Percentiles rank a stretch among this genome's conserved stretches.
Conservation (phyloP, 1,140 invertebrate species). For the Saxidomus purpurata region DNA sequence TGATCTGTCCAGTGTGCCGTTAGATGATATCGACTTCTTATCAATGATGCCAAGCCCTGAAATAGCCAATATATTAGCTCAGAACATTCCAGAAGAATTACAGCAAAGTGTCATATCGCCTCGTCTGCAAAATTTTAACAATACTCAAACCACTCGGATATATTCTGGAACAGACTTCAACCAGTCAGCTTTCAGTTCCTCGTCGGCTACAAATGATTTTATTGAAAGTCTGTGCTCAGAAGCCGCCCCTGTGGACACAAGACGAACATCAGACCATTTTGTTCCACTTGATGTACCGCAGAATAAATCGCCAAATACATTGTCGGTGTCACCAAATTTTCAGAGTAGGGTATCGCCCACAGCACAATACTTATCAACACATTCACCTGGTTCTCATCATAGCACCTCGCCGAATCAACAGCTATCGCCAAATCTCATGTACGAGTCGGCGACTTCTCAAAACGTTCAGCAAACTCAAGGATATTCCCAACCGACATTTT, state of each 20-base stretch:
- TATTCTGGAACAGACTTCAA: not conserved
- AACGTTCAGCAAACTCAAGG: not conserved
- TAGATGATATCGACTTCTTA: slow-evolving; percentile 55
- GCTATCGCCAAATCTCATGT: slow-evolving; percentile 2
- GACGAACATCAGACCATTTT: slow-evolving; percentile 8
- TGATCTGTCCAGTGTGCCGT: slow-evolving; percentile 9
- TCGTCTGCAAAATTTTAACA: not conserved
- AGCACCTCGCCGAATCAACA: slow-evolving; percentile 34
- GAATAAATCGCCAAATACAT: not conserved
- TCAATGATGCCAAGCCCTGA: slow-evolving; percentile 43
- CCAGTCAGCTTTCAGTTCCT: not conserved
- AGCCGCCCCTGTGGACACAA: not conserved
- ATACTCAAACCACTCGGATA: not conserved
- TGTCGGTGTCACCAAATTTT: slow-evolving; percentile 46
- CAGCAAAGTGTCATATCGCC: not conserved
- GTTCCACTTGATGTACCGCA: not conserved
- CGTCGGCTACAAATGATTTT: not conserved
- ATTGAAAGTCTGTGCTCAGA: slow-evolving; percentile 31
- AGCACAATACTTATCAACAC: not conserved
- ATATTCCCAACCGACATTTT: not conserved
- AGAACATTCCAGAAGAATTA: not conserved
- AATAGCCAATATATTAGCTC: slow-evolving; percentile 18
- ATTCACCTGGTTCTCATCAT: slow-evolving; percentile 48
- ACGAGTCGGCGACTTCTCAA: not conserved
- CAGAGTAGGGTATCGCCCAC: slow-evolving; percentile 34